Conservation (phyloP, 2,113 vertebrate genomes). For the Melanerpes aurifrons region DNA sequence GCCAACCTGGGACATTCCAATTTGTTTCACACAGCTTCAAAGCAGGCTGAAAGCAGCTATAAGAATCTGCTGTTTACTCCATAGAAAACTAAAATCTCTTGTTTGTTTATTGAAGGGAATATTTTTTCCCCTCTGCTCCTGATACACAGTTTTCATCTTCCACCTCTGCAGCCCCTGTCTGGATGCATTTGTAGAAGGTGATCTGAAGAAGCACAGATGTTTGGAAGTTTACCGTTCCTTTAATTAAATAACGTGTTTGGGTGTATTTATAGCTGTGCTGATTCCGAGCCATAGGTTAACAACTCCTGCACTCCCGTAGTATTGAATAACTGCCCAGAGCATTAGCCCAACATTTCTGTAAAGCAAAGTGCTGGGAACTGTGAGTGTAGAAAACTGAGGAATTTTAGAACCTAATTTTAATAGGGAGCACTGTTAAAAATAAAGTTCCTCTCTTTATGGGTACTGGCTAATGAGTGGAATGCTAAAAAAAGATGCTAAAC, state of each 20-base stretch:
- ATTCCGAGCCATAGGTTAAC: conserved; percentile 37
- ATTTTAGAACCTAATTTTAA: conserved; percentile 52
- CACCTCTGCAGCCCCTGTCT: not conserved
- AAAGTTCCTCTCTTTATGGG: conserved; percentile 32
- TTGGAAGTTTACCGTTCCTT: conserved; percentile 27
- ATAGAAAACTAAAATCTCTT: not conserved
- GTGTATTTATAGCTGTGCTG: conserved; percentile 33
- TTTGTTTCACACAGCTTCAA: conserved; percentile 33
- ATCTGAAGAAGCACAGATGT: conserved; percentile 29
- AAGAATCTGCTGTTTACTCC: not conserved
- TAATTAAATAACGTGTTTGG: conserved; percentile 6
- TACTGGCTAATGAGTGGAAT: conserved; percentile 8
- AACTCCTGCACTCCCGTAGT: conserved; percentile 10
- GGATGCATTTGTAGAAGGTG: not conserved
- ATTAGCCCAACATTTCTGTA: conserved; percentile 44
- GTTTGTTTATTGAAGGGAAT: not conserved
- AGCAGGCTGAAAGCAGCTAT: not conserved
- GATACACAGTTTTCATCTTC: not conserved
- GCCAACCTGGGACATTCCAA: not conserved
- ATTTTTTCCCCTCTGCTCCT: not conserved
- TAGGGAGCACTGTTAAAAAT: conserved; percentile 33
- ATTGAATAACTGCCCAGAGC: conserved; percentile 35
- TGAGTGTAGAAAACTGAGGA: not conserved
- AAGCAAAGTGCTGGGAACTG: conserved; percentile 20
- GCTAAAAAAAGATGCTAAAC: not conserved